These are phyloP conservation scores for Dendronephthya gigantea DNA, from an alignment of 64 coral and sea anemone species.

Conservation along the genomic window DNA sequence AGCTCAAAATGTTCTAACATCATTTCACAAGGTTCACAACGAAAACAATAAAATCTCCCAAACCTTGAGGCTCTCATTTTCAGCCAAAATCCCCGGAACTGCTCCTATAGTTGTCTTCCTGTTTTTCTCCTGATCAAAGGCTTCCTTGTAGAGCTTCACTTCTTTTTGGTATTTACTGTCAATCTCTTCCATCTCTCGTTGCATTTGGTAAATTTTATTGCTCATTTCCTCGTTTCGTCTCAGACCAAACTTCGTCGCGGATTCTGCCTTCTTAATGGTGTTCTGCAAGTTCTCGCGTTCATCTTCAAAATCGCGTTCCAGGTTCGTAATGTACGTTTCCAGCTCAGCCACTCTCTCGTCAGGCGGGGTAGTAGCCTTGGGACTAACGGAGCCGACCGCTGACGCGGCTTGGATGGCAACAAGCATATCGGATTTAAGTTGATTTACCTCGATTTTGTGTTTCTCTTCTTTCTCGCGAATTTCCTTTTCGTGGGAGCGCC, in stretches of 20 bases:
- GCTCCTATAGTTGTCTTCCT: background rate
- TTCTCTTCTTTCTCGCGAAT: slow-evolving; percentile 24
- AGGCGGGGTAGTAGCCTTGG: background rate
- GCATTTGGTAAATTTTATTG: slow-evolving; percentile 72
- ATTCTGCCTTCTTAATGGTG: slow-evolving; percentile 71
- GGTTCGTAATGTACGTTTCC: slow-evolving; percentile 45
- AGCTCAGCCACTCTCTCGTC: slow-evolving; percentile 35
- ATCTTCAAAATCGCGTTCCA: slow-evolving; percentile 30
- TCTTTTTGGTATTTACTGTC: slow-evolving; percentile 7
- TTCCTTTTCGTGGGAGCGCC: slow-evolving; percentile 25
- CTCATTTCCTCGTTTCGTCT: slow-evolving; percentile 94
- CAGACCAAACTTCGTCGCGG: slow-evolving; percentile 78
- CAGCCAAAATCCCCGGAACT: background rate
- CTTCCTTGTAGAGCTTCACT: background rate
- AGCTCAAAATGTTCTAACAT: too few relatives aligned
- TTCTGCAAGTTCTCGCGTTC: slow-evolving; percentile 65
- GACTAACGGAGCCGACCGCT: background rate
- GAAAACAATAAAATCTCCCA: too few relatives aligned
- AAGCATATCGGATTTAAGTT: slow-evolving; percentile 70
- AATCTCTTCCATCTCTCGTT: slow-evolving; percentile 11
- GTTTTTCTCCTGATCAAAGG: background rate
- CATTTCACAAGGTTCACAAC: too few relatives aligned
- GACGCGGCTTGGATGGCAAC: slow-evolving; percentile 62
- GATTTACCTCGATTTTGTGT: slow-evolving; percentile 57
- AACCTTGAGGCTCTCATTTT: background rate